phyloP scores from a whole-genome alignment of 1,140 invertebrate genomes.

The Thaumetopoea pityocampa region DNA sequence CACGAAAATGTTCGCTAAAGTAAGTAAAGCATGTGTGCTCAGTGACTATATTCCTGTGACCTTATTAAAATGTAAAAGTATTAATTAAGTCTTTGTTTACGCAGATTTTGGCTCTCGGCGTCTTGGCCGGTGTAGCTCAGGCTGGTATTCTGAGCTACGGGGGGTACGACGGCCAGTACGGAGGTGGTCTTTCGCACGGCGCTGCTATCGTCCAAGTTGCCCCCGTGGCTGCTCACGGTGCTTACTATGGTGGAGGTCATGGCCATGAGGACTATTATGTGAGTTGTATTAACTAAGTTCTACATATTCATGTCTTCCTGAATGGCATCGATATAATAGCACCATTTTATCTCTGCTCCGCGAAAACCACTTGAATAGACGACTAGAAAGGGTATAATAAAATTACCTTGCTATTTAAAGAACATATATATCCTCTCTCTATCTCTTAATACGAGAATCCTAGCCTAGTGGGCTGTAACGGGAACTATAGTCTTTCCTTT shows the following conservation, averaged over 20 bases:
- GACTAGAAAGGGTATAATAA: no score
- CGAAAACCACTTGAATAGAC: no score
- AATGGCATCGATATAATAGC: slow-evolving; percentile 12
- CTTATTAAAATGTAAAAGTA: neutral
- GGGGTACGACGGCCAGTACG: no score
- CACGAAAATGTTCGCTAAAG: slow-evolving; percentile 67
- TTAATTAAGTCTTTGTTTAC: slow-evolving; percentile 19
- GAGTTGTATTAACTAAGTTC: slow-evolving; percentile 23
- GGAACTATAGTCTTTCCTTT: no score
- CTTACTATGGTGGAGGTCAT: slow-evolving; percentile 19
- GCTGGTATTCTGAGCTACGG: slow-evolving; percentile 50
- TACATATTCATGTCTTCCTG: slow-evolving; percentile 4
- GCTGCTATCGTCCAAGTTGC: slow-evolving; percentile 19
- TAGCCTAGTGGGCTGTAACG: no score
- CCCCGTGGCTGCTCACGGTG: slow-evolving; percentile 22
- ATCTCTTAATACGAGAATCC: no score
- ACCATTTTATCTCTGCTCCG: no score
- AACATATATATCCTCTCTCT: no score
- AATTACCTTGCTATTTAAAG: no score
- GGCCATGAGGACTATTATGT: slow-evolving; percentile 49
- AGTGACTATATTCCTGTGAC: no score
- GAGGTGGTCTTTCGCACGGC: slow-evolving; percentile 28
- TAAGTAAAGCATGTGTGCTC: no score
- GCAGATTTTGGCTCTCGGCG: slow-evolving; percentile 57
- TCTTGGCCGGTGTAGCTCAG: slow-evolving; percentile 47